Conservation (phyloP, 2,888 invertebrate species). For the Acrocyrtus sp. region DNA sequence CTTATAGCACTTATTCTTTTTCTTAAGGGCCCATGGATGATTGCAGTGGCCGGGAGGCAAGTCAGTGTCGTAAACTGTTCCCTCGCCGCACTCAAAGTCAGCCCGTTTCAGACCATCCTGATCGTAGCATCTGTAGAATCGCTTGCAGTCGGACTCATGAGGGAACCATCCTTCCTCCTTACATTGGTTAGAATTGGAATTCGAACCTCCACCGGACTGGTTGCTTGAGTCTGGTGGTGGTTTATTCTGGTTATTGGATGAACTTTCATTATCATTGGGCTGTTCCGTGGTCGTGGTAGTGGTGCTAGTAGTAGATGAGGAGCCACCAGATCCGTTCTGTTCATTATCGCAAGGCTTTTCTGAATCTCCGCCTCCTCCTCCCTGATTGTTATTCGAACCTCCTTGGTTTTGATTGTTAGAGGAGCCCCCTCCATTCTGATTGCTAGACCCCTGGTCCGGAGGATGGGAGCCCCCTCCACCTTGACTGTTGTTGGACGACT, state of each 20-base stretch:
- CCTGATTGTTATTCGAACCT: constrained; percentile 39
- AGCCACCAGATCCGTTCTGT: constrained; percentile 6
- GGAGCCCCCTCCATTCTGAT: constrained; percentile 35
- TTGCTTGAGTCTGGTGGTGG: constrained; percentile 28
- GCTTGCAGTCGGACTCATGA: constrained; percentile 42
- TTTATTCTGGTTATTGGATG: constrained; percentile 17
- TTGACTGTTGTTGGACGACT: constrained; percentile 24
- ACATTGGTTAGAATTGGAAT: constrained; percentile 46
- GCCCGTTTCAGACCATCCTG: constrained; percentile 44
- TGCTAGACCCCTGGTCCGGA: too few species aligned
- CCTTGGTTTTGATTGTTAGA: constrained; percentile 36
- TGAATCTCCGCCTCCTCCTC: constrained; percentile 12
- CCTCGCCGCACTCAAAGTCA: constrained; percentile 56
- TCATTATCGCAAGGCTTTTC: constrained; percentile 29
- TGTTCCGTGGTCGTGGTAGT: constrained; percentile 16
- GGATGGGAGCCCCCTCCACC: constrained; percentile 27
- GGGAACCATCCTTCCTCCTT: constrained; percentile 48
- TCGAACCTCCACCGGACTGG: constrained; percentile 33
- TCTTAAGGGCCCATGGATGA: constrained; percentile 55
- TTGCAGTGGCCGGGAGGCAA: constrained; percentile 50
- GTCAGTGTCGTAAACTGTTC: constrained; percentile 57
- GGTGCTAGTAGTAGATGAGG: constrained; percentile 14
- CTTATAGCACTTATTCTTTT: constrained; percentile 52
- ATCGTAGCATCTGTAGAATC: constrained; percentile 52
- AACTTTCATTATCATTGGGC: constrained; percentile 32